Conservation (phyloP, 2,888 invertebrate genomes). For the Nomada ferruginata region DNA sequence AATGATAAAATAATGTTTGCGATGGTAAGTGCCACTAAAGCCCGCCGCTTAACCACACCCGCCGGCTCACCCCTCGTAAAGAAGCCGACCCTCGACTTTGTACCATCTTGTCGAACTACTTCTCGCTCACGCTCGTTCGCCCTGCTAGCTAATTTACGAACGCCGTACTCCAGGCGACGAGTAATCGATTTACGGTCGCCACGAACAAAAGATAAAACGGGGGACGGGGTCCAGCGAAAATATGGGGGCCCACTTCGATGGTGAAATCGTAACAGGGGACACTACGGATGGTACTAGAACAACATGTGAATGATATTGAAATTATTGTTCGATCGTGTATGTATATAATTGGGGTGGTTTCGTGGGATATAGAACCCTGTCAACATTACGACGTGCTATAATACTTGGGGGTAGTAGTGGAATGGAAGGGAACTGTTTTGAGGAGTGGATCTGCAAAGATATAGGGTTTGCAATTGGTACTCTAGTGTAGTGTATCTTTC, state of each 20-base stretch:
- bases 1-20: conserved; percentile 84
- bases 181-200: conserved; percentile 70
- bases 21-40: conserved; percentile 81
- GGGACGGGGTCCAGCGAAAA: background rate
- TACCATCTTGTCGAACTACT: conserved; percentile 76
- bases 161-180: conserved; percentile 68
- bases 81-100: conserved; percentile 74
- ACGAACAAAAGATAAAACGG: conserved; percentile 40
- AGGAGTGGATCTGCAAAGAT: too few species aligned
- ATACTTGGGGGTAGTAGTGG: too few species aligned
- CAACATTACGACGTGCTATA: too few species aligned
- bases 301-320: conserved; percentile 48
- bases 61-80: conserved; percentile 70
- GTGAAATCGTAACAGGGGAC: conserved; percentile 47
- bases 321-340: conserved; percentile 49
- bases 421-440: too few species aligned
- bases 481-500: too few species aligned
- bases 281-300: conserved; percentile 22
- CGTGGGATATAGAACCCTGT: too few species aligned
- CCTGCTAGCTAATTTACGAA: conserved; percentile 72
- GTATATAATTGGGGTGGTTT: too few species aligned
- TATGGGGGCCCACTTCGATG: conserved; percentile 14
- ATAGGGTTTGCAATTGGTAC: too few species aligned
- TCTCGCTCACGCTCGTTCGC: conserved; percentile 73
- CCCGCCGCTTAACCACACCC: conserved; percentile 74